Evolutionary conservation across 1,140 invertebrate species (phyloP), one percentile per base, ranked within the genome.

Genomic region (Dendroctonus ponderosae): DNA sequence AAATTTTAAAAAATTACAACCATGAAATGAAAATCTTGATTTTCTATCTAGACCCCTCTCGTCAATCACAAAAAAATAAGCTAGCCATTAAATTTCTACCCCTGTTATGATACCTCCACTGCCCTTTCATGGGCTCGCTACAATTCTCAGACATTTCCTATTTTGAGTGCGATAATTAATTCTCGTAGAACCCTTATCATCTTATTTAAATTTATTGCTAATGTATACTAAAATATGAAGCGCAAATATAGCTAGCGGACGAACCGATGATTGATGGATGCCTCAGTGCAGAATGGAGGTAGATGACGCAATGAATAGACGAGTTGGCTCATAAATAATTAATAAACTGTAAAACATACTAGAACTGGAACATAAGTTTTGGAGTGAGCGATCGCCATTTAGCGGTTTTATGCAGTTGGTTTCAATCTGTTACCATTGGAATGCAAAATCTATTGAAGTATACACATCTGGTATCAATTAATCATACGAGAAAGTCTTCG

Each of bases 201-300:
- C 26, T 12, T 60, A 60, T 60, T 60, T 60, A 60, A 60, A 60
- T 60, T 60, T 60, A 60, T 60, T 60, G 58, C 44, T 60, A 48
- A 60, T 60, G 58, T 60, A 60, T 48, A 60, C 46, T 49, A 60
- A 60, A 60, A 60, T 60, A 60, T 60, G 44, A 12, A 39, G 58
- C 54, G 58, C 14, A 49, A 60, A 60, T 48, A 46, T 60, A 15
- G 39, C 12, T 3, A 60, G 40, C 61, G 61, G 61, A 62, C 61
- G 39, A 54, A 7, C 52, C 37, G 49, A 62, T 62, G 61, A 62
- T 62, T 14, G 61, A 62, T 62, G 61, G 49, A 43, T 53, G 52
- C 50, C 49, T 54, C 14, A 51, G 53, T 62, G 26, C 49, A 53
- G 50, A 62, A 62, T 54, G 61, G 44, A 54, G 49, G 61, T 62